phyloP scores from a whole-genome alignment of 2,797 vertebrate species.

The Oryzias sinensis region DNA sequence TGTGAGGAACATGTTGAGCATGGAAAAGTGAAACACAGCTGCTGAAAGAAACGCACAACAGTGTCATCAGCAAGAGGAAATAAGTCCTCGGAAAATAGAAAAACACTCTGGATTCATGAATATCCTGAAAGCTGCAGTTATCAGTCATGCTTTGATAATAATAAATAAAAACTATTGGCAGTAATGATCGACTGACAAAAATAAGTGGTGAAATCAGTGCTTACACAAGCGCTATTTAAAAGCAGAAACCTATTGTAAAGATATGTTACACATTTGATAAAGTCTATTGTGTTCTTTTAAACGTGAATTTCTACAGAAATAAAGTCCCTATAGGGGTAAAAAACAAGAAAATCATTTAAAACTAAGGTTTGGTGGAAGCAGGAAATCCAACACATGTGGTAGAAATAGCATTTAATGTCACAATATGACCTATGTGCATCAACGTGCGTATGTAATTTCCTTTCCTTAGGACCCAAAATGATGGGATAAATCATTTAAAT shows the following conservation, averaged over 20 bases:
- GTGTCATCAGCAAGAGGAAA: neutral
- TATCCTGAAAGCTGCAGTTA: no score
- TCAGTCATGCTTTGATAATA: no score
- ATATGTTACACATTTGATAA: no score
- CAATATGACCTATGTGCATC: conserved; percentile 34
- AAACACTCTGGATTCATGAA: neutral
- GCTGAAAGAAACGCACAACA: neutral
- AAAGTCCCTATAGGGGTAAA: neutral
- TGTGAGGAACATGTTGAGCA: conserved; percentile 67
- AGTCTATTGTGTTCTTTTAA: no score
- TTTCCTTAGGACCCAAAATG: conserved; percentile 31
- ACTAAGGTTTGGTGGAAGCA: conserved; percentile 44
- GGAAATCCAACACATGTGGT: conserved; percentile 25
- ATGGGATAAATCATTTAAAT: conserved; percentile 54
- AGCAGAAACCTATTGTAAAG: no score
- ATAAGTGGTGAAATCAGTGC: neutral
- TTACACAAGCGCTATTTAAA: neutral
- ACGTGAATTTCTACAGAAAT: neutral
- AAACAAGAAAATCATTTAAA: conserved; percentile 11
- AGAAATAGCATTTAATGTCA: conserved; percentile 8
- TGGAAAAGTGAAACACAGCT: conserved; percentile 2
- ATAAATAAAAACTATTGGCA: neutral
- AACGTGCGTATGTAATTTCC: conserved; percentile 44
- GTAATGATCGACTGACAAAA: neutral
- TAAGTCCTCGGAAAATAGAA: neutral